phyloP scores from a whole-genome alignment of 2,888 invertebrate species.

The Sinopyrophorus schimmeli region DNA sequence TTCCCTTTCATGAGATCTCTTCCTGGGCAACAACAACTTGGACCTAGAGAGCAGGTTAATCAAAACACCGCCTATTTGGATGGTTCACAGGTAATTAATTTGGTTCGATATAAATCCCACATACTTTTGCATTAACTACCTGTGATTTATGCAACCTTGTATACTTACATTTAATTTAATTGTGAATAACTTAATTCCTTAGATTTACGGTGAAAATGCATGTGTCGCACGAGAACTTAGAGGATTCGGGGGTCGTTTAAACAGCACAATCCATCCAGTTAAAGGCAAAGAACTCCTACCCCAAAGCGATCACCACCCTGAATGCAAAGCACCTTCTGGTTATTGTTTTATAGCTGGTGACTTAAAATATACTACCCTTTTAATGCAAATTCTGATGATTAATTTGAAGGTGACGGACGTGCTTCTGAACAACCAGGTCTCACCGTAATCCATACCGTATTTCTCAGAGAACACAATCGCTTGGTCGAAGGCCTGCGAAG shows the following conservation, averaged over 20 bases:
- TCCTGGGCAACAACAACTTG: slow-evolving; percentile 86
- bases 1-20: slow-evolving; percentile 94
- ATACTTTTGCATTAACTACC: too few relatives aligned
- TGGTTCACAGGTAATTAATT: slow-evolving; percentile 63
- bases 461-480: slow-evolving; percentile 88
- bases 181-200: too few relatives aligned
- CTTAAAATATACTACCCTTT: too few relatives aligned
- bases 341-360: slow-evolving; percentile 84
- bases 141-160: too few relatives aligned
- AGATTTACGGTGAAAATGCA: slow-evolving; percentile 83
- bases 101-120: too few relatives aligned
- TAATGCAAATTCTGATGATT: too few relatives aligned
- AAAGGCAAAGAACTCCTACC: slow-evolving; percentile 81
- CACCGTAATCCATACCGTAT: slow-evolving; percentile 85
- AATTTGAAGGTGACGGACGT: slow-evolving; percentile 72
- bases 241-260: slow-evolving; percentile 79
- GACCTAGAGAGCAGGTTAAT: slow-evolving; percentile 91
- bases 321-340: slow-evolving; percentile 84
- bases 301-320: slow-evolving; percentile 76
- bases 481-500: slow-evolving; percentile 75
- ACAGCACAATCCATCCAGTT: slow-evolving; percentile 74
- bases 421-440: slow-evolving; percentile 92
- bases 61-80: slow-evolving; percentile 91
- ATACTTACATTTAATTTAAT: too few relatives aligned
- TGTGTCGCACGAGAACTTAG: slow-evolving; percentile 79